Evolutionary conservation across 2,113 vertebrate genomes (phyloP).

Genomic region (Todiramphus saurophagus): DNA sequence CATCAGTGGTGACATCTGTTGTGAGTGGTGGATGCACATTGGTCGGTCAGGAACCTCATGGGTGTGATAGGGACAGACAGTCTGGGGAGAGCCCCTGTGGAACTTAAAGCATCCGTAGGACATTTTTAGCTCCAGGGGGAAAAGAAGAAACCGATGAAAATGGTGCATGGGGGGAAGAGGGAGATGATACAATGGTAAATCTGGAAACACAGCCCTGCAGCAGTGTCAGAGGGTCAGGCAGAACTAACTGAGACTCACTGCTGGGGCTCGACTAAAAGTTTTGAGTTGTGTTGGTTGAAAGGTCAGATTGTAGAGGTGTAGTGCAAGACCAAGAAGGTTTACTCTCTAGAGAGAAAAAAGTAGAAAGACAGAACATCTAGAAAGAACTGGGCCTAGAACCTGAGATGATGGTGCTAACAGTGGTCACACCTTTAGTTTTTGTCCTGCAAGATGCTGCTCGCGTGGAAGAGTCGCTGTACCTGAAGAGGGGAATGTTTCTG

Average conservation of each 20-base stretch:
- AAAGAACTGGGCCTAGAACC: neutral
- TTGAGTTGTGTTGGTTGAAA: neutral
- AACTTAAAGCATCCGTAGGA: neutral
- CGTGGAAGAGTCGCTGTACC: neutral
- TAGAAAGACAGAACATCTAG: neutral
- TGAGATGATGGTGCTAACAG: neutral
- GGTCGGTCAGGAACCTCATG: neutral
- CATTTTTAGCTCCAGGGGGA: neutral
- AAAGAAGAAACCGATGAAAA: neutral
- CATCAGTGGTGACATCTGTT: neutral
- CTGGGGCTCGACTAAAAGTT: neutral
- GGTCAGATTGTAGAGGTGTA: neutral
- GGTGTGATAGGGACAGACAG: neutral
- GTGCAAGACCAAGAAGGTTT: neutral
- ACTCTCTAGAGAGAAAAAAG: neutral
- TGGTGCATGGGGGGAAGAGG: neutral
- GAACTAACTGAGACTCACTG: neutral
- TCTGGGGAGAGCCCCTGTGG: neutral
- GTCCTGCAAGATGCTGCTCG: neutral
- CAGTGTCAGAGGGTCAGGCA: neutral
- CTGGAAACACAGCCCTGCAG: neutral
- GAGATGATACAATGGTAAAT: neutral
- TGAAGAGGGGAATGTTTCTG: neutral
- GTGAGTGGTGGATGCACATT: neutral
- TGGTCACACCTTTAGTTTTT: neutral